These are phyloP conservation scores for Poecile atricapillus DNA, from an alignment of 2,113 vertebrate species.

Conservation along the genomic window DNA sequence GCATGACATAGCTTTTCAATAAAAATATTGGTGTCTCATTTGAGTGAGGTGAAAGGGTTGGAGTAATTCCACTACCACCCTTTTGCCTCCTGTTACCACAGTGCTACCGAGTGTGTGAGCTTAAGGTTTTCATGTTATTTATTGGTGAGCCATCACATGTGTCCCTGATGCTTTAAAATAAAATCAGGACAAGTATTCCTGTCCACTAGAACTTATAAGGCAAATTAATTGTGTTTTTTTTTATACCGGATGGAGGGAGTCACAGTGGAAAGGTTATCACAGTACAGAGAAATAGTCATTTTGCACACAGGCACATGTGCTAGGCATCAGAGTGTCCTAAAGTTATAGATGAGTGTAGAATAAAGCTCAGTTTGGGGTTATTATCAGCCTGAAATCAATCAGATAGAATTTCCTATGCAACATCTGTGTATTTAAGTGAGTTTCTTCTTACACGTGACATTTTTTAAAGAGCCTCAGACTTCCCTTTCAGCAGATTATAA, in stretches of 20 bases:
- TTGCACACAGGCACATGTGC: background rate
- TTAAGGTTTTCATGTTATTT: background rate
- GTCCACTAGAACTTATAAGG: background rate
- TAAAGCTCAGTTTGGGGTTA: background rate
- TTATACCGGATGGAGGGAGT: background rate
- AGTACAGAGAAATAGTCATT: background rate
- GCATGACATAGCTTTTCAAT: background rate
- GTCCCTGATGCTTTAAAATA: background rate
- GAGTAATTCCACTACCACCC: background rate
- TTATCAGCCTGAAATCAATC: background rate
- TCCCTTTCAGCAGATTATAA: background rate
- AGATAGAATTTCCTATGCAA: background rate
- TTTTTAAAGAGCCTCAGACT: background rate
- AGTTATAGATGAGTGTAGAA: background rate
- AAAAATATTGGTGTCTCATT: background rate
- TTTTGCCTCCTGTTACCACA: background rate
- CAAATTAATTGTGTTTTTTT: background rate
- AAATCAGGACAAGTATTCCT: constrained; percentile 10
- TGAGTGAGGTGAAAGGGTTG: constrained; percentile 1
- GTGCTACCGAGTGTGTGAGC: background rate
- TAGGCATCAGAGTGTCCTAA: background rate
- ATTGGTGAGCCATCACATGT: background rate
- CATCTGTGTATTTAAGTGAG: background rate
- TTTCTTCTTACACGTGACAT: background rate
- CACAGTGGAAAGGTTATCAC: background rate